Conservation (phyloP, 2,797 vertebrate species). For the Perodicticus potto region DNA sequence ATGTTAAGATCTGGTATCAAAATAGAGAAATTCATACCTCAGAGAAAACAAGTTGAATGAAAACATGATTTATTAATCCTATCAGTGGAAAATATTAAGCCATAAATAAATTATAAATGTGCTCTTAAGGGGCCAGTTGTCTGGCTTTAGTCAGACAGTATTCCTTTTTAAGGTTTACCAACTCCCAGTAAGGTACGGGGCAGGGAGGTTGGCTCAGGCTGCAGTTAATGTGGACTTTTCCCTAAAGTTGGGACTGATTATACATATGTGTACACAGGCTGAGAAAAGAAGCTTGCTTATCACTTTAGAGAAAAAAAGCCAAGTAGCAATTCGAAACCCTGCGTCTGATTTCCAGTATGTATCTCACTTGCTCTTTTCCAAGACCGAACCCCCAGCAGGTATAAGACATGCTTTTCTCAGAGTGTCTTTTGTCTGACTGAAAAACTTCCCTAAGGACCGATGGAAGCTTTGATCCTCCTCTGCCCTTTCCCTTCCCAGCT, state of each 20-base stretch:
- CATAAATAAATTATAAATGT: slow-evolving; percentile 86
- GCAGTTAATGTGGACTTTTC: slow-evolving; percentile 61
- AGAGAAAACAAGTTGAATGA: slow-evolving; percentile 85
- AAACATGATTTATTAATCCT: slow-evolving; percentile 85
- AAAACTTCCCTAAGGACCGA: background rate
- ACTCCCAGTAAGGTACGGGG: slow-evolving; percentile 60
- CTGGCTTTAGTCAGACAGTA: slow-evolving; percentile 80
- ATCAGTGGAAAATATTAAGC: slow-evolving; percentile 84
- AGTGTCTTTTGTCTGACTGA: slow-evolving; percentile 20
- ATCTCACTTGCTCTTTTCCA: slow-evolving; percentile 38
- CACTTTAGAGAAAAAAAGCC: slow-evolving; percentile 69
- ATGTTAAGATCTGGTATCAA: slow-evolving; percentile 85
- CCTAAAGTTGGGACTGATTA: background rate
- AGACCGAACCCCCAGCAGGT: slow-evolving; percentile 1
- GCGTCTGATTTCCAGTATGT: slow-evolving; percentile 40
- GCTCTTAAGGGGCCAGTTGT: slow-evolving; percentile 83
- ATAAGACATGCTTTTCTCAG: slow-evolving; percentile 12
- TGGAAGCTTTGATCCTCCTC: background rate
- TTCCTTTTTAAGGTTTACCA: slow-evolving; percentile 80
- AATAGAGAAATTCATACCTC: slow-evolving; percentile 86
- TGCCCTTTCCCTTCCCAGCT: background rate
- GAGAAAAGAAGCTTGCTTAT: slow-evolving; percentile 66
- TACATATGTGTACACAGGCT: background rate
- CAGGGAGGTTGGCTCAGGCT: slow-evolving; percentile 65
- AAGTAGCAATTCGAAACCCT: slow-evolving; percentile 46